Base-by-base conservation (phyloP, 2,888 invertebrate genomes). In the Acanthoscelides obtectus region DNA sequence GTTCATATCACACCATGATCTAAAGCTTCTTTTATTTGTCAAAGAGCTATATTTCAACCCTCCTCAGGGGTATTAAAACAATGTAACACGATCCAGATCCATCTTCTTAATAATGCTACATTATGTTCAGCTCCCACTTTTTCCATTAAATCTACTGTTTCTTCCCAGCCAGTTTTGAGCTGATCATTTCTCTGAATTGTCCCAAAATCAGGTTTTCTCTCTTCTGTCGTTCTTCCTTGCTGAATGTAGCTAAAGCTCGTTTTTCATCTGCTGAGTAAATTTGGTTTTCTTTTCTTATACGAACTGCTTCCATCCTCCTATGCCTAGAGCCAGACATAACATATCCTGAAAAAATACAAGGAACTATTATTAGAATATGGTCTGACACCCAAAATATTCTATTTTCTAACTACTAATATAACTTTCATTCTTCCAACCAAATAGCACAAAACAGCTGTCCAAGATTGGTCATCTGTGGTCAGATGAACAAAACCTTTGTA, bases 191-290 rank as follows among this genome's bases (percentile, higher is more conserved):
- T 74, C 94, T 90, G 86, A 99, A 98, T 87, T 99, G 99, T 70
- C 95, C 91, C 70, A 99, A 88, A 82, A 99, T 98, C 80, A 96
- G 94, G 83, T 95, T 95, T 87, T 99, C 99, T 22, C 98, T 88
- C 86, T 99, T 99, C 80, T 94, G 92, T 73, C 99, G 88, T 86
- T 99, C 99, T 85, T 99, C 99, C 86, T 98, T 96, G 85, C 98
- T 98, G 86, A 99, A 99, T 91, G 97, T 97, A 0, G 97, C 97
- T 74, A 99, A 88, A 4, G 99, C 98, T 71, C 99, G 90, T 86
- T 99, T 99, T 86, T 99, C 99, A 86, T 99, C 99, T 0, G 99
- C 99, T 5, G 97, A 97, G 88, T 99, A 98, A 83, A 99, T 97
- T 88, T 99, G 99, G 89, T 99, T 99, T 87, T 99, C 99, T 83